These are phyloP conservation scores for Marisa cornuarietis DNA, from an alignment of 1,140 invertebrate species.

Conservation along the genomic window DNA sequence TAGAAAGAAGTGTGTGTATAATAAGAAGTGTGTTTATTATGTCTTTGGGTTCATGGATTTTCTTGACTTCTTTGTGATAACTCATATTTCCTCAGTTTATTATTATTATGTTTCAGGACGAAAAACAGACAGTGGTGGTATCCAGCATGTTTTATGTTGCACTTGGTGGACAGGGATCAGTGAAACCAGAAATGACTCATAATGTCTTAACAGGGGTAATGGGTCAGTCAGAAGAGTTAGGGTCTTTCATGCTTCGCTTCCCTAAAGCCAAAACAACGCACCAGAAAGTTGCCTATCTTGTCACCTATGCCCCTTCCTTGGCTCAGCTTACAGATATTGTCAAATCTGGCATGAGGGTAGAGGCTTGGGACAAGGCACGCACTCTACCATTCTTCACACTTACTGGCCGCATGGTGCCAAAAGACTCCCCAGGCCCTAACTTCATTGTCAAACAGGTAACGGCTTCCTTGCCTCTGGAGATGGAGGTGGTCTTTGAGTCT, in stretches of 20 bases:
- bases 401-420: constrained; percentile 62
- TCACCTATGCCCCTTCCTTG: constrained; percentile 72
- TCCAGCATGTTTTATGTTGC: constrained; percentile 70
- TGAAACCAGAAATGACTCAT: constrained; percentile 67
- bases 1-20: too few species aligned
- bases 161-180: constrained; percentile 54
- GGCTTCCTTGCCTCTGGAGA: constrained; percentile 80
- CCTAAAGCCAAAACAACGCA: constrained; percentile 69
- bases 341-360: constrained; percentile 66
- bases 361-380: constrained; percentile 62
- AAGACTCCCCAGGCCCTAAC: constrained; percentile 71
- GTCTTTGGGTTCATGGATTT: too few species aligned
- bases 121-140: constrained; percentile 45
- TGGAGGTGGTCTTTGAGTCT: constrained; percentile 88
- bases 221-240: constrained; percentile 81
- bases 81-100: not conserved
- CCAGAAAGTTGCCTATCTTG: constrained; percentile 64
- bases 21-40: too few species aligned
- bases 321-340: constrained; percentile 83
- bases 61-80: not conserved
- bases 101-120: constrained; percentile 35
- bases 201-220: constrained; percentile 74
- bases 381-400: constrained; percentile 64
- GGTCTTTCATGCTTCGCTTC: constrained; percentile 75
- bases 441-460: constrained; percentile 82